A percentile compares a stretch with the other conserved stretches of the same genome.
These are phyloP conservation scores for Chaenocephalus aceratus DNA, from an alignment of 2,113 vertebrate genomes.

Conservation along the genomic window DNA sequence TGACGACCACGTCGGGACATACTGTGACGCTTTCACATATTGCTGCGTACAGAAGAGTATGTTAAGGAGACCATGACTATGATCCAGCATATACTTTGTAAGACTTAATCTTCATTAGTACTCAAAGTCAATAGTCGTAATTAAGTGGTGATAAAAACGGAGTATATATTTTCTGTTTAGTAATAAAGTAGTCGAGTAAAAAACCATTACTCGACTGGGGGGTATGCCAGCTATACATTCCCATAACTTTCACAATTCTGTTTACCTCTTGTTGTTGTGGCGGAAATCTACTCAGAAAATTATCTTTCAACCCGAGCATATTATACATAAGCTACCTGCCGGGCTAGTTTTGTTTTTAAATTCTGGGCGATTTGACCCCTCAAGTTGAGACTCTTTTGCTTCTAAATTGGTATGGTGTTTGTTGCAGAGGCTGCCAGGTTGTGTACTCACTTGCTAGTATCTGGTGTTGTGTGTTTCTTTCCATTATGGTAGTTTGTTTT, in stretches of 20 bases:
- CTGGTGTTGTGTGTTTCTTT: not conserved
- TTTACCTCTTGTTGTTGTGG: not conserved
- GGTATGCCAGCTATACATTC: too few relatives aligned
- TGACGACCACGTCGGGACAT: not conserved
- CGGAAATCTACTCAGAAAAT: too few relatives aligned
- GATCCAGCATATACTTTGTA: not conserved
- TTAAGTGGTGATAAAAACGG: not conserved
- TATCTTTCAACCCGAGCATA: not conserved
- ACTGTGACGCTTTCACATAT: not conserved
- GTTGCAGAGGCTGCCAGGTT: too few relatives aligned
- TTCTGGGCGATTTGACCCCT: constrained; percentile 11
- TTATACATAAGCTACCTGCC: not conserved
- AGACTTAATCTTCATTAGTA: not conserved
- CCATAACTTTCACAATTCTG: not conserved
- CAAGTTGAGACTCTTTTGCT: not conserved
- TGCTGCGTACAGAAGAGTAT: too few relatives aligned
- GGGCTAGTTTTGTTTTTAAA: not conserved
- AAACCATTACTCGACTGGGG: too few relatives aligned
- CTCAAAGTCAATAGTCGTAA: not conserved
- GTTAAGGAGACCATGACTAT: not conserved
- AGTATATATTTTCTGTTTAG: too few relatives aligned
- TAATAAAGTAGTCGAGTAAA: too few relatives aligned
- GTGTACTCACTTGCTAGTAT: not conserved
- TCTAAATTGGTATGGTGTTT: too few relatives aligned
- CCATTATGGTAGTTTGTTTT: not conserved